A percentile compares a stretch with the other conserved stretches of the same genome.
phyloP scores from a whole-genome alignment of 2,113 vertebrate genomes.

The Columba livia region DNA sequence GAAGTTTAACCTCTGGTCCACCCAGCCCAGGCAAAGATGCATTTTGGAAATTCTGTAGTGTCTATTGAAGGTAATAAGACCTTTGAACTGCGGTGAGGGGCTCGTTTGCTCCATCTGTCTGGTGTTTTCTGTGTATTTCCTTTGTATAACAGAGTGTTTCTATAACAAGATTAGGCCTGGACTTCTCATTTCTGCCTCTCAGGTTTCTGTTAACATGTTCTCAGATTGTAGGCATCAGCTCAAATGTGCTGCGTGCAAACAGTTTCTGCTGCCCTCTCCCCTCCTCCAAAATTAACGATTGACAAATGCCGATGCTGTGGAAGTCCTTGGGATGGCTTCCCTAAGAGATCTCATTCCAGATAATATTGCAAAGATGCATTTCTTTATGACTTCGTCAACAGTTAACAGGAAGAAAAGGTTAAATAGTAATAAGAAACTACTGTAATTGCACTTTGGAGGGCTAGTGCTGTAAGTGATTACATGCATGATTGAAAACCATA shows the following conservation, averaged over 20 bases:
- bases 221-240: conserved; percentile 21
- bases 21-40: fast-evolving
- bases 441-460: conserved; percentile 46
- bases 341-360: neutral
- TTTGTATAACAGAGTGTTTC: neutral
- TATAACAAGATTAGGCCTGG: conserved; percentile 42
- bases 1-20: neutral
- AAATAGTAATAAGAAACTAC: conserved; percentile 44
- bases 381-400: neutral
- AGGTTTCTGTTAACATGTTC: conserved; percentile 19
- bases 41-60: neutral
- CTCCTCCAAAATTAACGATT: neutral
- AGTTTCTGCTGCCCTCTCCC: neutral
- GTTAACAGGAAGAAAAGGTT: conserved; percentile 32
- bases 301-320: neutral
- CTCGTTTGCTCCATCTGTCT: neutral
- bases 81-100: fast-evolving
- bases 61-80: neutral
- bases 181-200: conserved; percentile 52
- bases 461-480: conserved; percentile 61
- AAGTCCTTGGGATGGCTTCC: neutral
- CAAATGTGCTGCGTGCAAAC: neutral
- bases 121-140: neutral
- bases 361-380: neutral
- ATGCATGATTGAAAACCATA: conserved; percentile 36